A percentile compares a stretch with the other conserved stretches of the same genome.
Evolutionary conservation across 2,113 vertebrate species (phyloP).

Genomic region (rabbit (Oryctolagus cuniculus)): DNA sequence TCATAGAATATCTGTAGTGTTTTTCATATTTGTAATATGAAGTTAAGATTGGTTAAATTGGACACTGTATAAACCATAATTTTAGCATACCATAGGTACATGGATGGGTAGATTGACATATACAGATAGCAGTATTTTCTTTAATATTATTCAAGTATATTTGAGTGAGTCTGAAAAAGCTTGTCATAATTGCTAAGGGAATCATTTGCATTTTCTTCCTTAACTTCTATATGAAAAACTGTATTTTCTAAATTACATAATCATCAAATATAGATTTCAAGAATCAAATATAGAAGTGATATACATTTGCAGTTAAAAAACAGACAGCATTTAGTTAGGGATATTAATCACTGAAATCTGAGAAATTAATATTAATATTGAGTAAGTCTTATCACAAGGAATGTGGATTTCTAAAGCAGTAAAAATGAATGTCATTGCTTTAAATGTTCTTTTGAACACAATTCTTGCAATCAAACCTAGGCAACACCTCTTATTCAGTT

Average conservation of each 20-base stretch:
- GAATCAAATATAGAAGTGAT: conserved; percentile 35
- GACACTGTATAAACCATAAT: not conserved
- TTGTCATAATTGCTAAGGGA: not conserved
- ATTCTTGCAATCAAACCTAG: conserved; percentile 20
- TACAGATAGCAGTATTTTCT: not conserved
- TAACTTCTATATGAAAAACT: not conserved
- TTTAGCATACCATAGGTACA: not conserved
- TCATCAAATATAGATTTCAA: not conserved
- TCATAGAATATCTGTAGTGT: not conserved
- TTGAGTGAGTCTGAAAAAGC: conserved; percentile 16
- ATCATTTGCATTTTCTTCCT: not conserved
- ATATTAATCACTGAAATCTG: conserved; percentile 1
- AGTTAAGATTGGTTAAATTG: not conserved
- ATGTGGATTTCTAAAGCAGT: not conserved
- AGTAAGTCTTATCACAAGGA: not conserved
- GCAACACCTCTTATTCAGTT: not conserved
- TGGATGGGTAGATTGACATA: not conserved
- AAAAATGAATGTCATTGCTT: not conserved
- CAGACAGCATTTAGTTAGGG: not conserved
- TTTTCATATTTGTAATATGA: not conserved
- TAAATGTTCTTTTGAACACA: not conserved
- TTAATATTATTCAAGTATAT: not conserved
- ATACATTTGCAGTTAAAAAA: conserved; percentile 46
- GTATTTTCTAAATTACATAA: not conserved
- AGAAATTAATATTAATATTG: conserved; percentile 47